Evolutionary conservation across 2,113 vertebrate species (phyloP).

Genomic region (Gymnocephalus cernua): DNA sequence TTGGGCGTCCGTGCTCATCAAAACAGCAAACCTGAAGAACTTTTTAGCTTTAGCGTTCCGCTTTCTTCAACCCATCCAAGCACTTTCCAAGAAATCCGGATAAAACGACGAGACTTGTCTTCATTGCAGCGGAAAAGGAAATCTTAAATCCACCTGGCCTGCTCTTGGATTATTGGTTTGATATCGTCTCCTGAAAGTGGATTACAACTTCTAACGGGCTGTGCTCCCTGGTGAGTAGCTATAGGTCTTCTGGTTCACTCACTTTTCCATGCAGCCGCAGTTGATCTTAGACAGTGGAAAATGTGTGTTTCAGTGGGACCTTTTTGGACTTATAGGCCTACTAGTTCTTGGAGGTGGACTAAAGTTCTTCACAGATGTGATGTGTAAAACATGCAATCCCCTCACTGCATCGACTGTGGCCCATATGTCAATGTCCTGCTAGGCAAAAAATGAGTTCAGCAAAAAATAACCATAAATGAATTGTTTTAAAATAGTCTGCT

Average conservation of each 20-base stretch:
- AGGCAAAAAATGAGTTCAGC: neutral
- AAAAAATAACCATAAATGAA: rapidly evolving
- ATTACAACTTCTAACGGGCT: slow-evolving; percentile 70
- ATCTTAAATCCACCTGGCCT: slow-evolving; percentile 61
- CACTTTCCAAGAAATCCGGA: slow-evolving; percentile 48
- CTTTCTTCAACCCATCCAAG: slow-evolving; percentile 42
- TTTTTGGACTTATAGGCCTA: slow-evolving; percentile 1
- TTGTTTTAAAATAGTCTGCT: neutral
- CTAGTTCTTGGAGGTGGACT: slow-evolving; percentile 36
- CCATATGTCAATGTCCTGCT: neutral
- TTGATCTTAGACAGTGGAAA: slow-evolving; percentile 13
- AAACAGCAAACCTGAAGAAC: slow-evolving; percentile 56
- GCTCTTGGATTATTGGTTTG: slow-evolving; percentile 77
- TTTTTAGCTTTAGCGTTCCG: slow-evolving; percentile 16
- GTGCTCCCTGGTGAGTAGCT: slow-evolving; percentile 76
- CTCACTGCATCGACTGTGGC: neutral
- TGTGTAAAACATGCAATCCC: slow-evolving; percentile 43
- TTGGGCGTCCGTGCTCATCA: slow-evolving; percentile 46
- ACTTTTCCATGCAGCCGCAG: slow-evolving; percentile 11
- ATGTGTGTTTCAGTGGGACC: slow-evolving; percentile 21
- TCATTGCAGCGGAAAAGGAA: slow-evolving; percentile 46
- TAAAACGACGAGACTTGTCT: slow-evolving; percentile 37
- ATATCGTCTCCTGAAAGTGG: slow-evolving; percentile 74
- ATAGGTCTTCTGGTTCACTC: slow-evolving; percentile 11
- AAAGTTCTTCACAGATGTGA: slow-evolving; percentile 65